A percentile compares a stretch with the other conserved stretches of the same genome.
These are phyloP conservation scores for Chelon labrosus DNA, from an alignment of 2,797 vertebrate genomes.

Conservation along the genomic window DNA sequence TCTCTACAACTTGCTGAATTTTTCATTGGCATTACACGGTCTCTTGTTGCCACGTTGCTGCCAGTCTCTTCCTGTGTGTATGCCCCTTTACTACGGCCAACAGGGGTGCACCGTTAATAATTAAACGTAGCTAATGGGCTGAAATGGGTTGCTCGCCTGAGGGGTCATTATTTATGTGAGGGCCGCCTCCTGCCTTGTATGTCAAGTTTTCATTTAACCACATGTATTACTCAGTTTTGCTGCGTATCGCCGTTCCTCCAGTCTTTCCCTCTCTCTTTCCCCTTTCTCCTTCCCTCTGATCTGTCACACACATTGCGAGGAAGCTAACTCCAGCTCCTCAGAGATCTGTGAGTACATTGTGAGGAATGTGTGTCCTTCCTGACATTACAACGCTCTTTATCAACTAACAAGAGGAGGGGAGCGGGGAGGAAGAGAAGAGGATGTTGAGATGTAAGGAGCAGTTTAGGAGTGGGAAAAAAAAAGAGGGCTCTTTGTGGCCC, in stretches of 20 bases:
- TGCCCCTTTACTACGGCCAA: not conserved
- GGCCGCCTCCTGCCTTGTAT: not conserved
- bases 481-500: slow-evolving; percentile 83
- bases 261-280: slow-evolving; percentile 26
- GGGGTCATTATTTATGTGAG: not conserved
- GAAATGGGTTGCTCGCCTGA: not conserved
- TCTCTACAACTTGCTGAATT: too few relatives aligned
- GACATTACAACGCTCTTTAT: slow-evolving; percentile 85
- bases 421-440: slow-evolving; percentile 73
- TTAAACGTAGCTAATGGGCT: not conserved
- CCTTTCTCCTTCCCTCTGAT: slow-evolving; percentile 54
- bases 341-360: slow-evolving; percentile 79
- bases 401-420: slow-evolving; percentile 79
- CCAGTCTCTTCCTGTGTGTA: too few relatives aligned
- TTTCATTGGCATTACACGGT: too few relatives aligned
- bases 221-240: slow-evolving; percentile 2
- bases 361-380: slow-evolving; percentile 86
- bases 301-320: slow-evolving; percentile 54
- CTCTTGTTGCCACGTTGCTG: too few relatives aligned
- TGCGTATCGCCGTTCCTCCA: slow-evolving; percentile 25
- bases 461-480: slow-evolving; percentile 70
- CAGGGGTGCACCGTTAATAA: not conserved
- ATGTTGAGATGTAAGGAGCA: slow-evolving; percentile 84
- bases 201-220: slow-evolving; percentile 15
- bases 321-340: slow-evolving; percentile 60